phyloP scores from a whole-genome alignment of 2,797 vertebrate species.

The Pseudochirops cupreus region DNA sequence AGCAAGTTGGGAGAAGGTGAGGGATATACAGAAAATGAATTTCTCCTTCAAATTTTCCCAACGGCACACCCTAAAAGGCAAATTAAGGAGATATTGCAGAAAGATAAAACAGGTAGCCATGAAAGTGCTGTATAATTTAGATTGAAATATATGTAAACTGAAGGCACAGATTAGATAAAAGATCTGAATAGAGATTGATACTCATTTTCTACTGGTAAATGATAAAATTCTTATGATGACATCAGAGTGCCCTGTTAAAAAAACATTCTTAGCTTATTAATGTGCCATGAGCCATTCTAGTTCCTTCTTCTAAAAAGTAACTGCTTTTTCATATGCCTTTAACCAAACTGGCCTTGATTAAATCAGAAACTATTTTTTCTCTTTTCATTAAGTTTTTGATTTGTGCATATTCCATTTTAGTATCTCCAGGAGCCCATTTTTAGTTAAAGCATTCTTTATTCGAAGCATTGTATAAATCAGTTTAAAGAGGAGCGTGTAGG shows the following conservation, averaged over 20 bases:
- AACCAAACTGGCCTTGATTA: background rate
- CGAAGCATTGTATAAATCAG: slow-evolving; percentile 65
- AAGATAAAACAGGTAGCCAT: background rate
- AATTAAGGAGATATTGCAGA: background rate
- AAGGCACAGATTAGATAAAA: accelerated
- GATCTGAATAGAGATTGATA: background rate
- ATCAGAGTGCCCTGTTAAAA: background rate
- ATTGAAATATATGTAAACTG: background rate
- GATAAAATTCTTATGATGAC: slow-evolving; percentile 9
- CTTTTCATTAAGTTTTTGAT: slow-evolving; percentile 26
- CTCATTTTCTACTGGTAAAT: background rate
- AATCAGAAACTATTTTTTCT: background rate
- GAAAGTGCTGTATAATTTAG: accelerated
- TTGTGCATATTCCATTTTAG: background rate
- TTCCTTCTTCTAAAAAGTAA: background rate
- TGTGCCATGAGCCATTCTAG: background rate
- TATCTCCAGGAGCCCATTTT: slow-evolving; percentile 37
- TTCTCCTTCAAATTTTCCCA: background rate
- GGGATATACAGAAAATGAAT: background rate
- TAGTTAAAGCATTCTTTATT: background rate
- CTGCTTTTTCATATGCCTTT: background rate
- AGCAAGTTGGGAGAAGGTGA: background rate
- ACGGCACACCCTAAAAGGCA: background rate
- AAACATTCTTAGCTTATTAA: background rate
- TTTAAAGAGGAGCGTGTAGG: slow-evolving; percentile 53